Conservation (phyloP, 2,113 vertebrate species). For the Uropsilus gracilis region DNA sequence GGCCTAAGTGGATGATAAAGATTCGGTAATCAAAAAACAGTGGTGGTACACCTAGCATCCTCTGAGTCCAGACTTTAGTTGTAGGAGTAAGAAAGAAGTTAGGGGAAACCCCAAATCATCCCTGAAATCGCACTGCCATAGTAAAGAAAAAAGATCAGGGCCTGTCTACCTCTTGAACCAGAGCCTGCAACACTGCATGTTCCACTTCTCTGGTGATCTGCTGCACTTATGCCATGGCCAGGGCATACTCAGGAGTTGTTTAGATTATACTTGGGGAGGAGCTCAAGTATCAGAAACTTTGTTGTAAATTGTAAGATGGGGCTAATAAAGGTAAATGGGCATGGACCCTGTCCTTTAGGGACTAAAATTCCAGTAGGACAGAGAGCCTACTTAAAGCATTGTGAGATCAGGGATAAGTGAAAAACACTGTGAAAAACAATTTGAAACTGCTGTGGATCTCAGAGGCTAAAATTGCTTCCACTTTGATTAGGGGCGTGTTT, state of each 20-base stretch:
- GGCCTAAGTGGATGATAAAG: neutral
- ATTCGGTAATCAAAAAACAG: neutral
- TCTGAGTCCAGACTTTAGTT: neutral
- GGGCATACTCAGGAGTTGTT: neutral
- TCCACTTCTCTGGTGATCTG: too few species aligned
- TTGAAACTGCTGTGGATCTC: neutral
- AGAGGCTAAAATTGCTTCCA: neutral
- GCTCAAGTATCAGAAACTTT: neutral
- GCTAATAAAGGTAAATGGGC: neutral
- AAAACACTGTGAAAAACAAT: neutral
- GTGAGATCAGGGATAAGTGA: neutral
- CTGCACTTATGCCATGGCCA: neutral
- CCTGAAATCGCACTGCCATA: neutral
- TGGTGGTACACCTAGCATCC: neutral
- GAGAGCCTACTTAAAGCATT: neutral
- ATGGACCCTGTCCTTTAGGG: neutral
- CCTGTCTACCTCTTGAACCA: neutral
- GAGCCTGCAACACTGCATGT: rapidly evolving
- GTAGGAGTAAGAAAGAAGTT: neutral
- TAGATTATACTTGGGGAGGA: neutral
- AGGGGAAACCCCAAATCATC: neutral
- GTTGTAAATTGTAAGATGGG: neutral
- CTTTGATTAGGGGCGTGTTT: neutral
- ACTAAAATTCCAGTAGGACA: neutral
- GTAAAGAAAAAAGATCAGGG: neutral